A percentile compares a stretch with the other conserved stretches of the same genome.
Conservation (phyloP, 2,888 invertebrate genomes). For the Drosophila atripex region DNA sequence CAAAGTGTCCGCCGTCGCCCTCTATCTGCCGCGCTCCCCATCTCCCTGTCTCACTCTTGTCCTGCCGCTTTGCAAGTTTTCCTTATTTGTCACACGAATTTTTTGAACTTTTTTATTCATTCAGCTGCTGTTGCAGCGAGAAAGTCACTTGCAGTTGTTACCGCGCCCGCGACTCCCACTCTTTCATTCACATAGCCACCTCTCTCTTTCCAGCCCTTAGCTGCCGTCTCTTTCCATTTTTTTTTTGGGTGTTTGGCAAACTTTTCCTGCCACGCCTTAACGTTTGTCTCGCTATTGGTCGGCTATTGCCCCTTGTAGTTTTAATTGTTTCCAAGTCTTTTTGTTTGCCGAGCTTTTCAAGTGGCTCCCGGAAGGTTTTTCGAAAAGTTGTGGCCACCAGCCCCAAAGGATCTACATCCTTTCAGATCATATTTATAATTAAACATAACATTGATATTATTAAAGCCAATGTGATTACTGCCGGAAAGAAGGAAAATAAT, state of each 20-base stretch:
- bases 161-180: conserved; percentile 9
- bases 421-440: neutral
- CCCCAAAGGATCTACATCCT: conserved; percentile 8
- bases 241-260: conserved; percentile 55
- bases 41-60: conserved; percentile 30
- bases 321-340: conserved; percentile 66
- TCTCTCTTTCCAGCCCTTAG: neutral
- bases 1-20: conserved; percentile 62
- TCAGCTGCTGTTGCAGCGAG: conserved; percentile 33
- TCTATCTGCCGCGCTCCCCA: neutral
- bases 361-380: conserved; percentile 38
- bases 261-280: conserved; percentile 48
- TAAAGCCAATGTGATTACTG: neutral
- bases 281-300: conserved; percentile 55
- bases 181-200: neutral
- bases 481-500: neutral
- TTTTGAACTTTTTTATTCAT: conserved; percentile 40
- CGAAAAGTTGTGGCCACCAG: conserved; percentile 1
- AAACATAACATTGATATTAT: neutral
- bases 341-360: conserved; percentile 33
- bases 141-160: conserved; percentile 63
- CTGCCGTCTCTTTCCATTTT: conserved; percentile 3
- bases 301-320: conserved; percentile 48
- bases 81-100: conserved; percentile 69
- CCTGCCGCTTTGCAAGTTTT: conserved; percentile 60